phyloP scores from a whole-genome alignment of 2,113 vertebrate genomes.

The Orthonyx spaldingii region DNA sequence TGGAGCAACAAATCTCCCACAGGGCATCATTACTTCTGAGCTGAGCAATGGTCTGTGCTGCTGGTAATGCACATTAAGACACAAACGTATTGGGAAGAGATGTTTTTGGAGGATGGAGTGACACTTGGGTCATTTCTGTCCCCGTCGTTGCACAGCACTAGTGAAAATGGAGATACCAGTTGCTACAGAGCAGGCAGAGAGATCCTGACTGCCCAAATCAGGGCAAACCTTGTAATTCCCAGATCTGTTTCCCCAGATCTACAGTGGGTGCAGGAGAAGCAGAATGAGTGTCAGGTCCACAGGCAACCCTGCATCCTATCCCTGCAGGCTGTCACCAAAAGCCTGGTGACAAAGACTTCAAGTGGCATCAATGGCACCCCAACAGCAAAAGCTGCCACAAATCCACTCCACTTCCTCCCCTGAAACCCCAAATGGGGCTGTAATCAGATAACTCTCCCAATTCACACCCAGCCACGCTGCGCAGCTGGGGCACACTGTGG shows the following conservation, averaged over 20 bases:
- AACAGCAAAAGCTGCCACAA: neutral
- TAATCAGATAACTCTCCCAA: neutral
- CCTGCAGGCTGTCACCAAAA: neutral
- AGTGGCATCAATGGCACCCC: neutral
- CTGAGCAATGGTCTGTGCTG: neutral
- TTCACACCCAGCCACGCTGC: neutral
- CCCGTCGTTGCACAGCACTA: neutral
- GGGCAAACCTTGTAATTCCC: neutral
- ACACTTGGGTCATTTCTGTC: neutral
- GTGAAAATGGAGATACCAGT: neutral
- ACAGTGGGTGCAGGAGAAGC: neutral
- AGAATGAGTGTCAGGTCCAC: neutral
- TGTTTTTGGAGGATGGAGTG: neutral
- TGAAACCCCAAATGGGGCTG: neutral
- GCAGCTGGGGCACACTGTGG: accelerated
- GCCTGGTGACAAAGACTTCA: neutral
- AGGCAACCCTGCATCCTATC: neutral
- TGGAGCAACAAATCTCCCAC: neutral
- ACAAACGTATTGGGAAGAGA: neutral
- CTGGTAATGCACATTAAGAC: neutral
- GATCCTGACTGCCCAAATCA: neutral
- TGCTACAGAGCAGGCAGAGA: neutral
- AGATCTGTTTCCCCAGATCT: neutral
- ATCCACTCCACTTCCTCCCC: neutral
- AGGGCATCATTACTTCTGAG: neutral